These are phyloP conservation scores for Periparus ater DNA, from an alignment of 2,797 vertebrate genomes.

Conservation along the genomic window DNA sequence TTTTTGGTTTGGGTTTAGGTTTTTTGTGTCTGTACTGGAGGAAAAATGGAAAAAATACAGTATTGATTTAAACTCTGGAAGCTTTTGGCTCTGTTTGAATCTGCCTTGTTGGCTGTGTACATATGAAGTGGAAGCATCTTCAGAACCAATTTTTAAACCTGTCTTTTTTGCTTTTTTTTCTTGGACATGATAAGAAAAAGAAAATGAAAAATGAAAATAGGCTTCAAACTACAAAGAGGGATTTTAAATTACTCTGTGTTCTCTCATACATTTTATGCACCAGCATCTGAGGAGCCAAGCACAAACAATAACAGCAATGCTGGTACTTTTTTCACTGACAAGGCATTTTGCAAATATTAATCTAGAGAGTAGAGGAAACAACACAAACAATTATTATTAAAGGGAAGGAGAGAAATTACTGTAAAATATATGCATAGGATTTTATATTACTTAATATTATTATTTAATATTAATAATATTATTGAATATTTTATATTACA, in stretches of 20 bases:
- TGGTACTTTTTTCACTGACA: neutral
- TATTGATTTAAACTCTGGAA: neutral
- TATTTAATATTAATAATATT: too few relatives aligned
- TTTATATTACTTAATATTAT: too few relatives aligned
- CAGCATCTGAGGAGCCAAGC: conserved; percentile 13
- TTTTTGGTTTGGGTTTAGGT: neutral
- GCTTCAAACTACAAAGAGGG: conserved; percentile 11
- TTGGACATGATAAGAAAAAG: conserved; percentile 24
- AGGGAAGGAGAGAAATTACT: neutral
- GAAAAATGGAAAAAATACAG: neutral
- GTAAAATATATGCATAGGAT: neutral
- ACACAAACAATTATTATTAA: neutral
- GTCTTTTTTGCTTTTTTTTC: neutral
- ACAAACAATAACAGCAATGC: neutral
- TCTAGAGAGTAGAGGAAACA: neutral
- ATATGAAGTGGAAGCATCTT: conserved; percentile 24
- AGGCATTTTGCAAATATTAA: neutral
- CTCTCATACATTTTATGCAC: conserved; percentile 21
- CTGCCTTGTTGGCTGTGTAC: conserved; percentile 11
- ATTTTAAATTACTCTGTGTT: neutral
- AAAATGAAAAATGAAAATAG: conserved; percentile 13
- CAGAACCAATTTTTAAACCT: conserved; percentile 30
- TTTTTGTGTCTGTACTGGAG: neutral
- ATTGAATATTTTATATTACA: too few relatives aligned
- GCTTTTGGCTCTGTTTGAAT: neutral